A percentile compares a stretch with the other conserved stretches of the same genome.
phyloP scores from a whole-genome alignment of 92 coral and sea anemone species.

The Actinernus sp. region DNA sequence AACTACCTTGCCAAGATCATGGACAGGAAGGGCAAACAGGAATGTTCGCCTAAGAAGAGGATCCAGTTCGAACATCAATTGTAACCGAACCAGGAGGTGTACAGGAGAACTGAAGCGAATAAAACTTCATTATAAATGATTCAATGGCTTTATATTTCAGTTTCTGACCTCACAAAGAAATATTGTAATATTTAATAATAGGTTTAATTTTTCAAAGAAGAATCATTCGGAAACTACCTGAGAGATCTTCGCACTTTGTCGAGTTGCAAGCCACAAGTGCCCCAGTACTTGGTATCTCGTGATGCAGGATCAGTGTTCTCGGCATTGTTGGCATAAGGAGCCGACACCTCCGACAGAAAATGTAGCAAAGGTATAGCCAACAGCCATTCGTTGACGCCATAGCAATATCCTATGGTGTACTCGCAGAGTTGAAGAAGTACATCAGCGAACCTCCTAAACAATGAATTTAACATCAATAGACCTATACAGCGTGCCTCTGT shows the following conservation, averaged over 20 bases:
- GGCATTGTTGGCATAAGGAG: conserved; percentile 44
- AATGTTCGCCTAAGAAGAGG: conserved; percentile 79
- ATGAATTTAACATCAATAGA: no score
- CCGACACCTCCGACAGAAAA: conserved; percentile 58
- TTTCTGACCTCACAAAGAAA: no score
- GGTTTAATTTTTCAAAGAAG: no score
- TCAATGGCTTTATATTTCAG: no score
- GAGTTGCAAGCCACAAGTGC: conserved; percentile 55
- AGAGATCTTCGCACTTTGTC: conserved; percentile 12
- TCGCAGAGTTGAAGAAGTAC: conserved; percentile 46
- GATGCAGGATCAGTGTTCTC: conserved; percentile 41
- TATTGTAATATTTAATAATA: no score
- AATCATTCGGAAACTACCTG: no score
- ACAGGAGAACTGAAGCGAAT: conserved; percentile 26
- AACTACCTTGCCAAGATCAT: conserved; percentile 35
- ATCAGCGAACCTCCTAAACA: conserved; percentile 58
- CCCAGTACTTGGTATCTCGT: conserved; percentile 60
- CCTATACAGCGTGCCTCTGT: no score
- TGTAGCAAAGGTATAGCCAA: conserved; percentile 81
- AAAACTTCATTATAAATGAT: no score
- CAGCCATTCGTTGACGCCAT: conserved; percentile 57
- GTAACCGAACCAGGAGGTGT: neutral
- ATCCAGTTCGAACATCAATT: conserved; percentile 70
- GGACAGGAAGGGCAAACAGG: conserved; percentile 52
- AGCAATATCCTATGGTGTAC: conserved; percentile 6